Evolutionary conservation across 2,113 vertebrate genomes (phyloP).

Genomic region (rat (Rattus norvegicus)): GRCr8 NC_086039.1:36908501-36909000

Average conservation of each 20-base stretch:
- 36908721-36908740: neutral
- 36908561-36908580: slow-evolving; percentile 55
- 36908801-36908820: neutral
- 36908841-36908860: neutral
- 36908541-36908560: slow-evolving; percentile 32
- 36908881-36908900: neutral
- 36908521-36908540: slow-evolving; percentile 57
- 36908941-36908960: neutral
- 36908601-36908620: slow-evolving; percentile 59
- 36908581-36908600: slow-evolving; percentile 20
- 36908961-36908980: neutral
- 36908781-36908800: neutral
- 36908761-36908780: neutral
- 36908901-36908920: neutral
- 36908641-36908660: slow-evolving; percentile 31
- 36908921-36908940: neutral
- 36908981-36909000: neutral
- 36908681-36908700: neutral
- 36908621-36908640: slow-evolving; percentile 54
- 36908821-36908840: neutral
- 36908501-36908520: slow-evolving; percentile 46
- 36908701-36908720: neutral
- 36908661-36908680: neutral
- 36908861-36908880: neutral
- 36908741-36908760: neutral